These are phyloP conservation scores for Lamellibrachia columna DNA, from an alignment of 2,888 invertebrate species.

Conservation along the genomic window DNA sequence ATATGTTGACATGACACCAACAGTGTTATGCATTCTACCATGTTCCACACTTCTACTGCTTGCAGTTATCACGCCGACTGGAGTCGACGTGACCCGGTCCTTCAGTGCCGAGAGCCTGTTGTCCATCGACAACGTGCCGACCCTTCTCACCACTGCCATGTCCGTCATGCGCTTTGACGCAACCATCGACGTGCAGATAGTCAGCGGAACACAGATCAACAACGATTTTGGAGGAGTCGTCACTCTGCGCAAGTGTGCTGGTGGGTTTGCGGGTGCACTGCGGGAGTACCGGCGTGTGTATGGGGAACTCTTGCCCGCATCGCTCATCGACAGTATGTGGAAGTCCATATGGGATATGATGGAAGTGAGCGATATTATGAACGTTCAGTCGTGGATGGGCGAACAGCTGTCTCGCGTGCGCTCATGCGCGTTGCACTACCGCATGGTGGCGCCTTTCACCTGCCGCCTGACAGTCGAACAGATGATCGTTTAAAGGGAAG, in stretches of 20 bases:
- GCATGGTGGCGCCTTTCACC: constrained; percentile 10
- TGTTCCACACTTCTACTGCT: background rate
- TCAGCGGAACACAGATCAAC: background rate
- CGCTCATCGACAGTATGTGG: background rate
- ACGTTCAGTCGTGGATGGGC: background rate
- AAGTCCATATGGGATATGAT: background rate
- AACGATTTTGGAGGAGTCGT: background rate
- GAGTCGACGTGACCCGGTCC: background rate
- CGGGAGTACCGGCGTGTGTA: background rate
- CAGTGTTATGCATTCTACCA: background rate
- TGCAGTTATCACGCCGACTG: background rate
- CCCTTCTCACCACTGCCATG: background rate
- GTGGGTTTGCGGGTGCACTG: background rate
- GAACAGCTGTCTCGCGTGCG: background rate
- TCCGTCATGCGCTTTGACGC: background rate
- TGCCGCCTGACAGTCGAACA: background rate
- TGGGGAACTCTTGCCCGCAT: background rate
- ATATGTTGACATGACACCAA: background rate
- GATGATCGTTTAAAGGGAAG: background rate
- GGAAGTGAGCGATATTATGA: background rate
- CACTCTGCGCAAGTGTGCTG: background rate
- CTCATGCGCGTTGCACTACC: background rate
- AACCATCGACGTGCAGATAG: background rate
- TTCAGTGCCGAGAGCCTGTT: background rate
- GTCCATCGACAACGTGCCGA: background rate